Evolutionary conservation across 2,888 invertebrate genomes (phyloP).

Genomic region (Pardosa pseudoannulata): DNA sequence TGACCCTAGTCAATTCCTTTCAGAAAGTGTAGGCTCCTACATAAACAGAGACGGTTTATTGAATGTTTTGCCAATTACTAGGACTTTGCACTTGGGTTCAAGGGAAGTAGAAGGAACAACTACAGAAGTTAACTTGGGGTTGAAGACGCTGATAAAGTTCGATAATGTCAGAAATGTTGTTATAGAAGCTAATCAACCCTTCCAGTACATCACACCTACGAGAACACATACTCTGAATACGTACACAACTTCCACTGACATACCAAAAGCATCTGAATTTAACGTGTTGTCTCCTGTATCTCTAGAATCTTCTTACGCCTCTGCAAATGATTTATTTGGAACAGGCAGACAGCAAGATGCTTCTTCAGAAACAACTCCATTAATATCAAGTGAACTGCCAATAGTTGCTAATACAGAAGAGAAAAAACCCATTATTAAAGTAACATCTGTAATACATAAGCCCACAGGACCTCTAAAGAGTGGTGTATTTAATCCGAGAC

Average conservation of each 20-base stretch:
- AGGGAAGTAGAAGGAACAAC: slow-evolving; percentile 73
- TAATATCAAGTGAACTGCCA: background rate
- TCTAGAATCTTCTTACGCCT: slow-evolving; percentile 61
- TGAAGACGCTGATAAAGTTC: slow-evolving; percentile 73
- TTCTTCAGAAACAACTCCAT: slow-evolving; percentile 44
- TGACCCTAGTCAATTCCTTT: slow-evolving; percentile 54
- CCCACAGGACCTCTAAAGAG: slow-evolving; percentile 48
- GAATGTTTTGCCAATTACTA: slow-evolving; percentile 63
- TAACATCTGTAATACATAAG: slow-evolving; percentile 67
- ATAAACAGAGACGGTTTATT: slow-evolving; percentile 72
- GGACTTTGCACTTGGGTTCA: slow-evolving; percentile 73
- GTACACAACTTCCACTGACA: background rate
- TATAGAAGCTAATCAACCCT: slow-evolving; percentile 25
- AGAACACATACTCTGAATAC: slow-evolving; percentile 2
- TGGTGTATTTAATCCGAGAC: slow-evolving; percentile 65
- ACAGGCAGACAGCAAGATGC: slow-evolving; percentile 5
- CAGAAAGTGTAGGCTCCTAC: slow-evolving; percentile 58
- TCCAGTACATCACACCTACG: slow-evolving; percentile 50
- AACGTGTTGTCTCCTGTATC: background rate
- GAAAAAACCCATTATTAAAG: slow-evolving; percentile 43
- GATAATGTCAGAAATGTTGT: slow-evolving; percentile 72
- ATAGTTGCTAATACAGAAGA: background rate
- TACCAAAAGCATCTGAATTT: background rate
- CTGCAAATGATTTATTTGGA: slow-evolving; percentile 49
- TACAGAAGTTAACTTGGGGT: slow-evolving; percentile 74